Percentiles rank a stretch among this genome's conserved stretches.
Evolutionary conservation across 2,113 vertebrate species (phyloP).

Genomic region (Condylura cristata): DNA sequence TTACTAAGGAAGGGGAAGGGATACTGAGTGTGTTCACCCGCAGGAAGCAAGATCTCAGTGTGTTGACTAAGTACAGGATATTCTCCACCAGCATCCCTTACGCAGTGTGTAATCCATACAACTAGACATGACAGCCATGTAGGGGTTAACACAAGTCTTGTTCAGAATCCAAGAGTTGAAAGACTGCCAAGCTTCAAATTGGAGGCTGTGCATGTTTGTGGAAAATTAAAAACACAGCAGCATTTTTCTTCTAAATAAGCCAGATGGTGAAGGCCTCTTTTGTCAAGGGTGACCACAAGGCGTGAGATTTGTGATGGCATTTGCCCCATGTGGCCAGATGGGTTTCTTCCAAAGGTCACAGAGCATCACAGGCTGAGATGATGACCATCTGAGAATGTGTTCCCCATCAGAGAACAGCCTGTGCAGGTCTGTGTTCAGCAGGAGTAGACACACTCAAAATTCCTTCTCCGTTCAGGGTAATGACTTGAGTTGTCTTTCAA

Average conservation of each 20-base stretch:
- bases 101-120: not conserved
- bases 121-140: not conserved
- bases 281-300: not conserved
- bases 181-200: not conserved
- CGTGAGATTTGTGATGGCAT: not conserved
- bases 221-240: constrained; percentile 10
- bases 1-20: not conserved
- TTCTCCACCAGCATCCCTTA: not conserved
- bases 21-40: not conserved
- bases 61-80: not conserved
- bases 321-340: not conserved
- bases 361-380: not conserved
- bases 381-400: not conserved
- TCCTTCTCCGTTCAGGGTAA: not conserved
- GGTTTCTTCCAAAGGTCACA: not conserved
- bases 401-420: not conserved
- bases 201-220: not conserved
- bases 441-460: not conserved
- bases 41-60: not conserved
- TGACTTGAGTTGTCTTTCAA: not conserved
- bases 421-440: not conserved
- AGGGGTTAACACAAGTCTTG: not conserved
- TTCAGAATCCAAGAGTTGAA: not conserved
- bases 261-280: not conserved
- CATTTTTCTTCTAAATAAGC: not conserved